Evolutionary conservation across 1,140 invertebrate species (phyloP).

Genomic region (Drosophila mauritiana): DNA sequence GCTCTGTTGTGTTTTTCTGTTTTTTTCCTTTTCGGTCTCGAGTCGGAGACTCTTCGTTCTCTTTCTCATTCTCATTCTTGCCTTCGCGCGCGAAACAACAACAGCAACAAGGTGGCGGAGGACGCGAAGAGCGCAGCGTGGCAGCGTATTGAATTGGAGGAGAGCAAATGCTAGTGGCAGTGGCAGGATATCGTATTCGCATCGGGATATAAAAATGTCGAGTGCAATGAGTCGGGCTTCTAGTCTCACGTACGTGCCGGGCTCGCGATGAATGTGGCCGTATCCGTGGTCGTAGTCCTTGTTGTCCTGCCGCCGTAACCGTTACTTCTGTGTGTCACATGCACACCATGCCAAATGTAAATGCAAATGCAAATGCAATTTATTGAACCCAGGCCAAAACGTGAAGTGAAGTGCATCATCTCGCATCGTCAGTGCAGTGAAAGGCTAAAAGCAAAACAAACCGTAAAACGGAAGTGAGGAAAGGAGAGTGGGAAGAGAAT

Average conservation of each 20-base stretch:
- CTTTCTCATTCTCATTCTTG: slow-evolving; percentile 79
- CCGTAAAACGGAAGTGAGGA: slow-evolving; percentile 41
- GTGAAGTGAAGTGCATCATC: slow-evolving; percentile 17
- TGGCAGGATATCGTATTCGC: slow-evolving; percentile 59
- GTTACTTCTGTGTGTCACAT: slow-evolving; percentile 16
- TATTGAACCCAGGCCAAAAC: slow-evolving; percentile 35
- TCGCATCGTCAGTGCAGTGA: slow-evolving; percentile 5
- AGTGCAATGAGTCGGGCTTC: slow-evolving; percentile 79
- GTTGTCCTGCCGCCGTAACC: slow-evolving; percentile 52
- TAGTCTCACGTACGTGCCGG: slow-evolving; percentile 84
- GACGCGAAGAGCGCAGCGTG: slow-evolving; percentile 37
- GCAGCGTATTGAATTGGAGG: slow-evolving; percentile 4
- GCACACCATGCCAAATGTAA: slow-evolving; percentile 13
- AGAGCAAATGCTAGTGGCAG: slow-evolving; percentile 43
- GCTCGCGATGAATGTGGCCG: slow-evolving; percentile 77
- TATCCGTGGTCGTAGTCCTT: slow-evolving; percentile 55
- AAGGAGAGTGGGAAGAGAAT: slow-evolving; percentile 4
- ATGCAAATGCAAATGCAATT: slow-evolving; percentile 37
- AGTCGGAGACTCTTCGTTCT: slow-evolving; percentile 57
- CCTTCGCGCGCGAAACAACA: slow-evolving; percentile 71
- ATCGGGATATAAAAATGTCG: slow-evolving; percentile 84
- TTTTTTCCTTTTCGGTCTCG: slow-evolving; percentile 40
- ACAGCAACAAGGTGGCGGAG: slow-evolving; percentile 49
- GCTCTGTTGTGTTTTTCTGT: slow-evolving; percentile 67
- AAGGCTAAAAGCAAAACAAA: slow-evolving; percentile 57